A percentile compares a stretch with the other conserved stretches of the same genome.
Evolutionary conservation across 1,140 invertebrate genomes (phyloP).

Genomic region (Pinna nobilis): DNA sequence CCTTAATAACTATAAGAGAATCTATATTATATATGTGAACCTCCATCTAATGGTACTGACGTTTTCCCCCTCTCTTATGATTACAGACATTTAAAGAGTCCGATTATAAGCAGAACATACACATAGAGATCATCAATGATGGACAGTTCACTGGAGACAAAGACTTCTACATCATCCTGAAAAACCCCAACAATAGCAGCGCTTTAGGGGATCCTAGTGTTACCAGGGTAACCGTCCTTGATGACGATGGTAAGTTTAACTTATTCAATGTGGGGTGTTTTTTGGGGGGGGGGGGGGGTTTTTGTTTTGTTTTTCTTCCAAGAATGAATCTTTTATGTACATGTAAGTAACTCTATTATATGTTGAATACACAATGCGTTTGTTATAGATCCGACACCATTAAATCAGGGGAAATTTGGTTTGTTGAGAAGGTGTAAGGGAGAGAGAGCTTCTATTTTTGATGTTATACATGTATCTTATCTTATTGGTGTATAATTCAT

Average conservation of each 20-base stretch:
- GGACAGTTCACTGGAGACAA: conserved; percentile 81
- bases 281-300: neutral
- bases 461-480: too few relatives aligned
- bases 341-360: neutral
- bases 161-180: conserved; percentile 79
- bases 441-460: too few relatives aligned
- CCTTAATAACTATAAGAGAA: too few relatives aligned
- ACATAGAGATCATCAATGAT: conserved; percentile 80
- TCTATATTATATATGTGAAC: too few relatives aligned
- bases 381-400: neutral
- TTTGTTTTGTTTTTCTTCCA: neutral
- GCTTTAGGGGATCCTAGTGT: conserved; percentile 68
- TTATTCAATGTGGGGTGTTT: neutral
- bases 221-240: conserved; percentile 77
- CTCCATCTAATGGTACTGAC: too few relatives aligned
- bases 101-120: conserved; percentile 73
- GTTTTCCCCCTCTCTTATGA: neutral
- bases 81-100: conserved; percentile 65
- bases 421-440: too few relatives aligned
- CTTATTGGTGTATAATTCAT: too few relatives aligned
- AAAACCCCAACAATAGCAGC: conserved; percentile 60
- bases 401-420: too few relatives aligned
- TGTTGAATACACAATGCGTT: neutral
- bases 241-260: conserved; percentile 79
- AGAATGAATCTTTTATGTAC: neutral